Evolutionary conservation across 1,140 invertebrate species (phyloP), one percentile per base, ranked within the genome.

Genomic region (Plodia interpunctella): DNA sequence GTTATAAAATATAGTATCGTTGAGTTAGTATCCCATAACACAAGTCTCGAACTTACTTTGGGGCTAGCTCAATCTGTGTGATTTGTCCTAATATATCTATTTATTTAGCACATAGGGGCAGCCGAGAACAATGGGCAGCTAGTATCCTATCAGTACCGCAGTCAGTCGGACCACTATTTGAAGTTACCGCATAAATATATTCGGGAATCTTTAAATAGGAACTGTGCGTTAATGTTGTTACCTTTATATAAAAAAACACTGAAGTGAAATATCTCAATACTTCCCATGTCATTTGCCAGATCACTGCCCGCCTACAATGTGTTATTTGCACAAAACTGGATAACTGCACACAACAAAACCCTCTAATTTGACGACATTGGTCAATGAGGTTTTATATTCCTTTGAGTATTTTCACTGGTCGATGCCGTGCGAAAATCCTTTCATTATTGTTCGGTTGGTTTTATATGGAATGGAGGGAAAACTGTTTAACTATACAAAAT

Each of bases 361-460:
- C 13, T 1, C 38, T 44, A 44, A 44, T 44, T 44, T 44, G 10
- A 15, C 38, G 38, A 44, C 38, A 44, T 44, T 44, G 38, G 38
- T 44, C 38, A 44, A 44, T 44, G 38, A 15, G 13, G 38, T 15
- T 44, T 44, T 44, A n/a, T 44, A n/a, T 6, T 5, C 38, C 6
- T 44, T 44, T 44, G 15, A 15, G 13, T 3, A n/a, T 15, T 44
- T 35, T 35, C 32, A 1, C 38, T 17, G n/a, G 38, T 44, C 15
- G 38, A 44, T 15, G 35, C 38, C 38, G 38, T 44, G 38, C 38
- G 38, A 44, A 44, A 44, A 44, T 44, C 38, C 38, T 44, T 44
- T 44, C 38, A 44, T 13, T 44, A 44, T 44, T 44, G 38, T 44
- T 44, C 13, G 38, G n/a, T 15, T 17, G 13, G 35, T 2, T 9